A percentile compares a stretch with the other conserved stretches of the same genome.
Evolutionary conservation across 1,140 invertebrate species (phyloP).

Genomic region (Sycophila sp.): DNA sequence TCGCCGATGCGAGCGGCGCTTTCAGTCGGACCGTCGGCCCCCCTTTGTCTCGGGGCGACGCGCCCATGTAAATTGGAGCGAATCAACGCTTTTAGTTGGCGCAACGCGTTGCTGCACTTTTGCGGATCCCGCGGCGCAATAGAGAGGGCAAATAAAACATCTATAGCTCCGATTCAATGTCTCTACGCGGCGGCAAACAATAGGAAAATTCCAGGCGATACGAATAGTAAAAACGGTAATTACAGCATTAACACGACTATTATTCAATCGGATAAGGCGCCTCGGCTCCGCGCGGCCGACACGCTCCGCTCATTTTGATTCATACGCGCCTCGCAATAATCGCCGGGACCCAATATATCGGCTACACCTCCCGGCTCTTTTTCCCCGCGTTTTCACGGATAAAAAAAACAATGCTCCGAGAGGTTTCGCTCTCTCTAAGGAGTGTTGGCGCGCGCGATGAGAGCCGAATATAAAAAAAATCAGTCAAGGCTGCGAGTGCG

Average conservation of each 20-base stretch:
- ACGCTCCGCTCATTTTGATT: background rate
- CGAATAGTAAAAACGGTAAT: slow-evolving; percentile 5
- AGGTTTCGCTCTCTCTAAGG: no score
- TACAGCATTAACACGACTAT: slow-evolving; percentile 8
- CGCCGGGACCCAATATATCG: no score
- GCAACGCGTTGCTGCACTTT: background rate
- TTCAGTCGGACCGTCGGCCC: no score
- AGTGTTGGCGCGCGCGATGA: background rate
- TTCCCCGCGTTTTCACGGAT: no score
- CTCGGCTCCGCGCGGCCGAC: background rate
- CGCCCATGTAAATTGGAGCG: no score
- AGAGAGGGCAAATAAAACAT: background rate
- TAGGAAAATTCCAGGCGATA: slow-evolving; percentile 8
- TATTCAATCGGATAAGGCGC: background rate
- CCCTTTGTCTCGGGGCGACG: no score
- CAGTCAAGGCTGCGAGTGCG: slow-evolving; percentile 22
- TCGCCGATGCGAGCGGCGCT: background rate
- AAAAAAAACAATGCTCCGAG: no score
- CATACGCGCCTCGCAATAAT: no score
- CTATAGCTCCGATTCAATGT: background rate
- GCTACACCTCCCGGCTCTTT: no score
- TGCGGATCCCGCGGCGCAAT: background rate
- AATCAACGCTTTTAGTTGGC: background rate
- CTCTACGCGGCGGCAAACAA: background rate
- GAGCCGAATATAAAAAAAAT: slow-evolving; percentile 25